Evolutionary conservation across 1,140 invertebrate genomes (phyloP).

Genomic region (Drosophila bipectinata): DNA sequence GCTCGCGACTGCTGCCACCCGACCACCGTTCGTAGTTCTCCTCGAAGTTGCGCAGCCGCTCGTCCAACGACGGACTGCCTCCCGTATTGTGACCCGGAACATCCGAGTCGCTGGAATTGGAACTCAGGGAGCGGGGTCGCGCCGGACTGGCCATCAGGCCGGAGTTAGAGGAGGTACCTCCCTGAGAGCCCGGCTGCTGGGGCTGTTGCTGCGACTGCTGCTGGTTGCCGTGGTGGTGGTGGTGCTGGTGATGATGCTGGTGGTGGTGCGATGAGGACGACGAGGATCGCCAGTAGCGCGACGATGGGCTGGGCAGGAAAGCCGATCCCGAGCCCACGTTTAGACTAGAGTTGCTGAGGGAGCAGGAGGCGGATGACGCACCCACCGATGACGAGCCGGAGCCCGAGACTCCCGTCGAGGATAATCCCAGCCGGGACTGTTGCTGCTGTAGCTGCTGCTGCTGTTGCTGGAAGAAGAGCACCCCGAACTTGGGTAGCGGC

Average conservation of each 20-base stretch:
- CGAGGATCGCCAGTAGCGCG: constrained; percentile 75
- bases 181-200: constrained; percentile 30
- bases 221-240: constrained; percentile 68
- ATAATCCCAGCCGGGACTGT: constrained; percentile 9
- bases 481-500: constrained; percentile 93
- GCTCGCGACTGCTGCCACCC: constrained; percentile 86
- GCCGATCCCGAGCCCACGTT: constrained; percentile 53
- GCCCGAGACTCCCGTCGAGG: constrained; percentile 9
- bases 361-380: constrained; percentile 21
- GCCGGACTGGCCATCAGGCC: constrained; percentile 84
- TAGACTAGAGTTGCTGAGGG: constrained; percentile 81
- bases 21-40: constrained; percentile 97
- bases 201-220: constrained; percentile 41
- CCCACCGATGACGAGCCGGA: constrained; percentile 1
- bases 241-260: constrained; percentile 67
- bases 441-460: constrained; percentile 44
- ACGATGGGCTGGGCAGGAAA: constrained; percentile 71
- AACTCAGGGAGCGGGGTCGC: constrained; percentile 87
- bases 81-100: constrained; percentile 84
- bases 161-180: constrained; percentile 36
- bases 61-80: constrained; percentile 90
- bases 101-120: constrained; percentile 86
- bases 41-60: constrained; percentile 93
- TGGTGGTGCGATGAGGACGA: constrained; percentile 75
- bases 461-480: constrained; percentile 86